phyloP scores from a whole-genome alignment of 1,140 invertebrate species.

The Charaxes varanes region DNA sequence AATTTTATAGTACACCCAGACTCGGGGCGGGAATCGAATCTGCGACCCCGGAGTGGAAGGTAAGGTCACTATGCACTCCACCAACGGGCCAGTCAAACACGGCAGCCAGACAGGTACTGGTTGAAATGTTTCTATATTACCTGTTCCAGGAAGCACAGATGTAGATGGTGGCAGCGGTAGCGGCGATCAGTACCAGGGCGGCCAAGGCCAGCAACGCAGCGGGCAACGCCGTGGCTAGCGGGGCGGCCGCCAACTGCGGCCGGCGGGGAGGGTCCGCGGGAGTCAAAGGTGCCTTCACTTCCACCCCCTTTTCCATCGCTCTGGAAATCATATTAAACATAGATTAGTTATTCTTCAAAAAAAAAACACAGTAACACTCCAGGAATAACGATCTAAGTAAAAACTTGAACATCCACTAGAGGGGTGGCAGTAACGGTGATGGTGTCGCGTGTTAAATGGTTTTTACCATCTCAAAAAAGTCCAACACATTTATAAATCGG shows the following conservation, averaged over 20 bases:
- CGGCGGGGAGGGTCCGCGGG: constrained; percentile 46
- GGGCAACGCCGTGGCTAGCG: constrained; percentile 83
- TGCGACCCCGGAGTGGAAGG: too few relatives aligned
- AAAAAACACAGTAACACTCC: too few relatives aligned
- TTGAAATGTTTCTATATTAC: constrained; percentile 74
- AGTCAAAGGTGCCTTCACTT: constrained; percentile 78
- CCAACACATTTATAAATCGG: too few relatives aligned
- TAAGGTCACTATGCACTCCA: too few relatives aligned
- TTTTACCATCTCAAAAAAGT: too few relatives aligned
- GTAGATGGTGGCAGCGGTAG: constrained; percentile 90
- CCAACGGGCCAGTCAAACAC: too few relatives aligned
- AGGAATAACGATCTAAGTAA: too few relatives aligned
- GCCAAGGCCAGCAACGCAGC: constrained; percentile 91
- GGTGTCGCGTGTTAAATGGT: too few relatives aligned
- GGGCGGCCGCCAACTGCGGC: constrained; percentile 62
- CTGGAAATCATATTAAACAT: constrained; percentile 17
- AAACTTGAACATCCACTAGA: too few relatives aligned
- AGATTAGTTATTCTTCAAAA: background rate
- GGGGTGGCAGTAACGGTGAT: too few relatives aligned
- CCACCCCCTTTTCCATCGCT: constrained; percentile 65
- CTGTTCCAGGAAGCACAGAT: constrained; percentile 95
- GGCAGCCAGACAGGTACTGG: too few relatives aligned
- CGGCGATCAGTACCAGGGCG: constrained; percentile 88
- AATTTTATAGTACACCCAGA: background rate
- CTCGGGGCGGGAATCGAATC: too few relatives aligned